Evolutionary conservation across 2,797 vertebrate species (phyloP).

Genomic region (Jordanella pulchra): DNA sequence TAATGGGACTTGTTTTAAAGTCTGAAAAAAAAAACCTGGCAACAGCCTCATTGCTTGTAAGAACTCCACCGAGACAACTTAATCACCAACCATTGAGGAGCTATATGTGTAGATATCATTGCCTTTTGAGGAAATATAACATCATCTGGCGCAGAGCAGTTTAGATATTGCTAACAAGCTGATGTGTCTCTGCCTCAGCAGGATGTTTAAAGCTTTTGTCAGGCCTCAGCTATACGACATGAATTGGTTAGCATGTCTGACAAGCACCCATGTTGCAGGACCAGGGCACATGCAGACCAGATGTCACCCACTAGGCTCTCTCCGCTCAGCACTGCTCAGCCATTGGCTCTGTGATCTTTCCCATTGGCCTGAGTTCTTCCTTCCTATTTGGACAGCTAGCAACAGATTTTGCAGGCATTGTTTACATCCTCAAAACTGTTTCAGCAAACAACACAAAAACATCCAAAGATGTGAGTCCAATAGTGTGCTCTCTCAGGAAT

Average conservation of each 20-base stretch:
- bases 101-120: neutral
- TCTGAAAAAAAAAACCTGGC: slow-evolving; percentile 12
- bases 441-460: slow-evolving; percentile 38
- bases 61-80: slow-evolving; percentile 3
- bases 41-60: slow-evolving; percentile 10
- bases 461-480: slow-evolving; percentile 17
- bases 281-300: slow-evolving; percentile 66
- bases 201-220: slow-evolving; percentile 21
- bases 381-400: slow-evolving; percentile 60
- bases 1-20: slow-evolving; percentile 41
- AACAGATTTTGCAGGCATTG: slow-evolving; percentile 52
- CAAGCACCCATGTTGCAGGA: slow-evolving; percentile 56
- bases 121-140: neutral
- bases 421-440: slow-evolving; percentile 48
- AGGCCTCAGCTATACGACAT: slow-evolving; percentile 42
- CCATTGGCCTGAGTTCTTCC: slow-evolving; percentile 60
- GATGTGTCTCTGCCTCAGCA: slow-evolving; percentile 33
- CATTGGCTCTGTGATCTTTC: slow-evolving; percentile 68
- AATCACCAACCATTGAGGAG: neutral
- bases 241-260: slow-evolving; percentile 53
- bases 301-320: slow-evolving; percentile 65
- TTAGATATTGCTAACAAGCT: slow-evolving; percentile 47
- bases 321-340: slow-evolving; percentile 39
- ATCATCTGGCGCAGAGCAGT: neutral
- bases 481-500: slow-evolving; percentile 22